phyloP scores from a whole-genome alignment of 2,113 vertebrate genomes.

The Chinchilla lanigera region DNA sequence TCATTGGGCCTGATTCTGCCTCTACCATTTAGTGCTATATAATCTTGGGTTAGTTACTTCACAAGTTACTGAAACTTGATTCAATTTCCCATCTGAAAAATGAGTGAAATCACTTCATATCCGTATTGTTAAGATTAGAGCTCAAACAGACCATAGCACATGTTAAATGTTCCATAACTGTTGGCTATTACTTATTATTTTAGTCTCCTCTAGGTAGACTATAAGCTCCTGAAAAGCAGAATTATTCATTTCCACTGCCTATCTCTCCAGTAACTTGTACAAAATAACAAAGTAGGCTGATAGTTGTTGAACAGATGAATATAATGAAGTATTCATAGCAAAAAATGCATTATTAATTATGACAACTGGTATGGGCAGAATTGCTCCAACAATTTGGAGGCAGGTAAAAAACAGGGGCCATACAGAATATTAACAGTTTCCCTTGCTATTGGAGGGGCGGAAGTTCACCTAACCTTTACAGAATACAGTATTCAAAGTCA shows the following conservation, averaged over 20 bases:
- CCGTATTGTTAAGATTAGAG: neutral
- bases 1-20: neutral
- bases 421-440: neutral
- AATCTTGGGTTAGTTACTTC: constrained; percentile 44
- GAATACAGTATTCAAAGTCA: neutral
- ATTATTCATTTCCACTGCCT: neutral
- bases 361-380: neutral
- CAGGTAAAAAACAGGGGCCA: neutral
- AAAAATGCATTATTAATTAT: constrained; percentile 47
- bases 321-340: constrained; percentile 29
- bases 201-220: constrained; percentile 21
- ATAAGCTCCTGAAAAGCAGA: neutral
- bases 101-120: neutral
- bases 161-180: constrained; percentile 12
- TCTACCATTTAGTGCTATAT: neutral
- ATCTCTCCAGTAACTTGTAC: neutral
- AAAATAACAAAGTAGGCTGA: constrained; percentile 1
- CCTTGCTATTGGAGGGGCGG: neutral
- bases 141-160: neutral
- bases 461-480: neutral
- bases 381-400: neutral
- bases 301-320: constrained; percentile 25
- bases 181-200: constrained; percentile 17
- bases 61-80: neutral
- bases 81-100: constrained; percentile 20